Conservation (phyloP, 2,113 vertebrate genomes). For the Peromyscus maniculatus region DNA sequence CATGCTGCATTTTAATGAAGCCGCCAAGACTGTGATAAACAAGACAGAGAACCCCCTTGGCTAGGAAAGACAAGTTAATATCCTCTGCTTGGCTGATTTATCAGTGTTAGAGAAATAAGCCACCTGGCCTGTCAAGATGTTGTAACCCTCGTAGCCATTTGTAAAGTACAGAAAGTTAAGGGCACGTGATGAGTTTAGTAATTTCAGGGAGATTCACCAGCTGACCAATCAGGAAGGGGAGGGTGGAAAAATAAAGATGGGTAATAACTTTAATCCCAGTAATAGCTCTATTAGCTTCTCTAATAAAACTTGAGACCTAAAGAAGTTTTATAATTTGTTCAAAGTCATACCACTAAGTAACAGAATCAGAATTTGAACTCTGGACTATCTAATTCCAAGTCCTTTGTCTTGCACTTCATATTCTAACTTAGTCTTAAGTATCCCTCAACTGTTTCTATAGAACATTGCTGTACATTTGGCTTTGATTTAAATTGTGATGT, state of each 20-base stretch:
- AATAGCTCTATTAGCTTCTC: background rate
- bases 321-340: slow-evolving; percentile 25
- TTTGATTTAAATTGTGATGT: slow-evolving; percentile 41
- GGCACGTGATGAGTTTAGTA: background rate
- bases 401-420: background rate
- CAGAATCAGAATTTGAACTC: slow-evolving; percentile 51
- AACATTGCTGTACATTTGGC: background rate
- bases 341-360: slow-evolving; percentile 2
- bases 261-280: slow-evolving; percentile 32
- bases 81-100: background rate
- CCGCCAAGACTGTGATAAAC: background rate
- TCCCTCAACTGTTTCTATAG: background rate
- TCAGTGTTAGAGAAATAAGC: background rate
- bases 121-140: background rate
- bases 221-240: background rate
- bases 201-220: background rate
- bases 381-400: background rate
- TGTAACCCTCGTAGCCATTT: background rate
- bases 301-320: slow-evolving; percentile 22
- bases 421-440: background rate
- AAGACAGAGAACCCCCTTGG: background rate
- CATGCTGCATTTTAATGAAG: slow-evolving; percentile 43
- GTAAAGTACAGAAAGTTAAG: background rate
- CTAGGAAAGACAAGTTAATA: background rate
- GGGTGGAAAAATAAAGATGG: background rate